Base-by-base conservation (phyloP, 2,797 vertebrate genomes). In the Xyrichtys novacula region DNA sequence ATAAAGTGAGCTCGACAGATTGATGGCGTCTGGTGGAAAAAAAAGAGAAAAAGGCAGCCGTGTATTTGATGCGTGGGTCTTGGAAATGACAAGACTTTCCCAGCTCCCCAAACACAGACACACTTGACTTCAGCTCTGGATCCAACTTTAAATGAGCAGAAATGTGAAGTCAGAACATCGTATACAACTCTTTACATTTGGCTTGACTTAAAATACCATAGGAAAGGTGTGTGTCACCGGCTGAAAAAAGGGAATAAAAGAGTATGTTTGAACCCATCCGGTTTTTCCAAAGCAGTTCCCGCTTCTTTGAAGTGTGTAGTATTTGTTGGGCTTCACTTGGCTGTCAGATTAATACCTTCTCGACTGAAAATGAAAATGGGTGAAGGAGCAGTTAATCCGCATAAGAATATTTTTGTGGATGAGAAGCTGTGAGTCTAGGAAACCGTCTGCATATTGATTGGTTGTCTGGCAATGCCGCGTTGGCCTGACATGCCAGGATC, bases 271-370 rank as follows among this genome's bases (percentile, higher is more conserved):
- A 92, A 91, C 70, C 85, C 47, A 61, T 76, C 55, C 76, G 52
- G 42, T 68, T 83, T 78, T 77, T 80, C 72, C 65, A 81, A 84
- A 82, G 80, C 62, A 19, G 56, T 81, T 86, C 76, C 73, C 66
- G 80, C 76, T 48, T 76, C 88, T 92, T 91, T 92, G 89, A 92
- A 91, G 89, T 90, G 84, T 91, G 84, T 80, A 81, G 86, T 86
- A 88, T 92, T 89, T 92, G 85, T 91, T 88, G 88, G 89, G 91
- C 90, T 91, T 90, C 83, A 86, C 89, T 91, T 91, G 88, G 83
- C 88, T 91, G 90, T 91, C 91, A 89, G 91, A 91, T 92, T 93
- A 93, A 92, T 91, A 91, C 92, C 87, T 86, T 88, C 84, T 89
- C 83, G 61, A 86, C 82, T 89, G 86, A 91, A 92, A 92, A 94